Base-by-base conservation (phyloP, 2,797 vertebrate species). In the Micropoecilia bifurca region DNA sequence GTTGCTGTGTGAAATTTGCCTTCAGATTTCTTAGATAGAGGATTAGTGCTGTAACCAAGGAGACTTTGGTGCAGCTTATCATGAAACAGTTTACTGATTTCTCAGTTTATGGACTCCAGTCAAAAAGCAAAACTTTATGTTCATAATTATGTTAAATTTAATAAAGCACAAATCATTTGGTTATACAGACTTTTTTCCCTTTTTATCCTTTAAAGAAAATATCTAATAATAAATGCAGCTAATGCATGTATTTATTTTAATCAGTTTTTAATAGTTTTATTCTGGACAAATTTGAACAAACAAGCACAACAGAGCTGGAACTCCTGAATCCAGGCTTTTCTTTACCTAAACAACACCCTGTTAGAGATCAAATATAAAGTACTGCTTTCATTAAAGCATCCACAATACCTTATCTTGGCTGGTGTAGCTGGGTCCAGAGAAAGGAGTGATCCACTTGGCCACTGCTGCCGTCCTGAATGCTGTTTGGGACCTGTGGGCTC, bases 401-500 rank as follows among this genome's bases (percentile, higher is more conserved):
- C 5, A 12, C n/a, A 28, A 30, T 68, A 8, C 13, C 5, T 74
- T 46, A 36, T 85, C 5, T 81, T 39, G 8, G 78, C 33, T 81
- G 66, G 55, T 7, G 76, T 88, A 97, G 96, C 85, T 96, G 0
- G 95, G 96, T 9, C 96, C 96, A 73, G 96, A 97, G 90, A 97
- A 97, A 86, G 96, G 95, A 9, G 95, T 95, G 78, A 96, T 96
- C 73, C 95, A 96, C 18, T 82, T 97, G 86, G 96, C 96, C 3
- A 91, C 88, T 0, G 93, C 96, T 9, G 96, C 96, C 0, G 71
- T 97, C 45, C 93, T 97, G 68, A 97, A 96, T 14, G 96, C 93
- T 0, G 89, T 97, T 75, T 97, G 97, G 97, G 96, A 97, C 86
- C 92, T 97, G 75, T 96, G 96, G 96, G 96, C 95, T 12, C 95